Evolutionary conservation across 2,888 invertebrate genomes (phyloP).

Genomic region (Ethmia dodecea): DNA sequence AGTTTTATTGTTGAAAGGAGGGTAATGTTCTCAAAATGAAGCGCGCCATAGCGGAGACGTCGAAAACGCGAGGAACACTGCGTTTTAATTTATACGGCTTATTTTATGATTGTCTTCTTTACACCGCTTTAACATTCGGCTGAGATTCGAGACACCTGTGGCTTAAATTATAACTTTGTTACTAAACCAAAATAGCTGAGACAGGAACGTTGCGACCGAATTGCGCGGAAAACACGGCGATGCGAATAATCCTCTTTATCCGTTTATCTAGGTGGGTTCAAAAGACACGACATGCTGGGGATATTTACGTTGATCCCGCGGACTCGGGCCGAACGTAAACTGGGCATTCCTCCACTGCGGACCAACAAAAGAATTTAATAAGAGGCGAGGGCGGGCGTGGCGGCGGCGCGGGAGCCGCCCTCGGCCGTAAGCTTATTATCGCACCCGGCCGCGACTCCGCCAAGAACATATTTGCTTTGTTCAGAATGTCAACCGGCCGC

Average conservation of each 20-base stretch:
- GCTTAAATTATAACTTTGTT: constrained; percentile 34
- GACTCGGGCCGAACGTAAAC: constrained; percentile 53
- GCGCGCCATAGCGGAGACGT: constrained; percentile 49
- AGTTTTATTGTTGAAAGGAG: constrained; percentile 71
- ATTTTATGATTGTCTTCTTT: constrained; percentile 49
- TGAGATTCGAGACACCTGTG: constrained; percentile 51
- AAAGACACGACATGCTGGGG: constrained; percentile 45
- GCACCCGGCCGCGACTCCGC: constrained; percentile 38
- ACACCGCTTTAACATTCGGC: constrained; percentile 28
- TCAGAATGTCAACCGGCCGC: constrained; percentile 52
- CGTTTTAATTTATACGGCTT: constrained; percentile 54
- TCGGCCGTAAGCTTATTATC: constrained; percentile 69
- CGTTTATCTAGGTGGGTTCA: constrained; percentile 44
- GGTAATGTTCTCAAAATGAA: constrained; percentile 64
- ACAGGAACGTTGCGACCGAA: constrained; percentile 9
- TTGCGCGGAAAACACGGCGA: constrained; percentile 27
- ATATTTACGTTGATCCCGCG: constrained; percentile 60
- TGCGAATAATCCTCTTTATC: constrained; percentile 51
- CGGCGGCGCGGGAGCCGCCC: constrained; percentile 34
- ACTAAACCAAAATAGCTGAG: constrained; percentile 25
- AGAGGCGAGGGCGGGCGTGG: constrained; percentile 47
- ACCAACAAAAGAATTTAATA: constrained; percentile 74
- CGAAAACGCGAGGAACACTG: constrained; percentile 39
- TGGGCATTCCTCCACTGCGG: constrained; percentile 50
- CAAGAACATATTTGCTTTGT: constrained; percentile 68